These are phyloP conservation scores for Polypedilum pembai DNA, from an alignment of 1,140 invertebrate genomes.

Conservation along the genomic window DNA sequence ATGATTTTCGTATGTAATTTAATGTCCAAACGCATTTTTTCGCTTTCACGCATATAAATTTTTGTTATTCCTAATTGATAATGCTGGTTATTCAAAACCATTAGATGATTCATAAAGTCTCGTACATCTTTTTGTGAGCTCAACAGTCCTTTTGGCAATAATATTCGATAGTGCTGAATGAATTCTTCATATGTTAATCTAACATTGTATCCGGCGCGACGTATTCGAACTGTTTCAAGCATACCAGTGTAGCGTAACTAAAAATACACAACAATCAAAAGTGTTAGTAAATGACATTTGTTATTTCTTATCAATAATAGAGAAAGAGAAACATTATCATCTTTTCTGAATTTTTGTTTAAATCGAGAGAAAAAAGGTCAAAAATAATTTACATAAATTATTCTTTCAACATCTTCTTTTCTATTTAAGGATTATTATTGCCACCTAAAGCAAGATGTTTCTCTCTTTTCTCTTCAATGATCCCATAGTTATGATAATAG, in stretches of 20 bases:
- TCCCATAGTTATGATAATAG: background rate
- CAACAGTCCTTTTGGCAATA: slow-evolving; percentile 77
- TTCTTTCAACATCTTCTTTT: background rate
- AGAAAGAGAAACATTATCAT: background rate
- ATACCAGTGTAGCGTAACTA: slow-evolving; percentile 86
- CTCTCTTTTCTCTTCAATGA: background rate
- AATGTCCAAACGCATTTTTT: slow-evolving; percentile 86
- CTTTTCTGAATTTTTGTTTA: background rate
- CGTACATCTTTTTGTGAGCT: slow-evolving; percentile 73
- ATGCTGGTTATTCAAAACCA: slow-evolving; percentile 78
- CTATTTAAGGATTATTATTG: background rate
- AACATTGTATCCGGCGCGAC: slow-evolving; percentile 93
- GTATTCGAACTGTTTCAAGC: slow-evolving; percentile 91
- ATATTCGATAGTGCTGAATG: slow-evolving; percentile 81
- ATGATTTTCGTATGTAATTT: slow-evolving; percentile 90
- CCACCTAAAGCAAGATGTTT: background rate
- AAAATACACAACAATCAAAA: slow-evolving; percentile 8
- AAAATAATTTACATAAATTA: background rate
- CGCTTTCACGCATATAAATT: slow-evolving; percentile 89
- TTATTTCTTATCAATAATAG: too few relatives aligned
- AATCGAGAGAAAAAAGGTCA: background rate
- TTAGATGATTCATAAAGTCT: slow-evolving; percentile 61
- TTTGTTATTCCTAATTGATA: slow-evolving; percentile 86
- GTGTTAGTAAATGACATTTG: background rate
- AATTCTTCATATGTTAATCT: slow-evolving; percentile 90